phyloP scores from a whole-genome alignment of 2,888 invertebrate species.

The Caenorhabditis sp. region DNA sequence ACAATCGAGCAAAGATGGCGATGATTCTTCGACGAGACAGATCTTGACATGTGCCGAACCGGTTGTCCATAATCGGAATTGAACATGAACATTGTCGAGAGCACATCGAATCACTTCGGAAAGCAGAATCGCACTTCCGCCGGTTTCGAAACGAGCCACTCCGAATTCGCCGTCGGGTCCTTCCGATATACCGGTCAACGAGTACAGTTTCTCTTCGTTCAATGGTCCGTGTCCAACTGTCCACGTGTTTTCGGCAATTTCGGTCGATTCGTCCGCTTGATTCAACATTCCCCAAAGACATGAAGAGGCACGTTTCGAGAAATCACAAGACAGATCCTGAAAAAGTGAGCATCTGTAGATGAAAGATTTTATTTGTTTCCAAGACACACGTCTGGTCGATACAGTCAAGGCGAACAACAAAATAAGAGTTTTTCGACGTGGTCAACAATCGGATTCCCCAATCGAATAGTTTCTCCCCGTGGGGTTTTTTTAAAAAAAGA shows the following conservation, averaged over 20 bases:
- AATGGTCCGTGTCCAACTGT: constrained; percentile 64
- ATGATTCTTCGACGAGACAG: constrained; percentile 56
- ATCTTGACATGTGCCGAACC: constrained; percentile 54
- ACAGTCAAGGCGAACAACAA: too few relatives aligned
- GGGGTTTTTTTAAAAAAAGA: too few relatives aligned
- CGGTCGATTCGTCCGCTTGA: constrained; percentile 38
- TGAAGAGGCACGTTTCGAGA: constrained; percentile 61
- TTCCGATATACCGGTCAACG: constrained; percentile 56
- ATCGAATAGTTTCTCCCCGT: too few relatives aligned
- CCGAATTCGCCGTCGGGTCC: constrained; percentile 63
- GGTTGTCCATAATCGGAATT: constrained; percentile 54
- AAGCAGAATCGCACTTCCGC: constrained; percentile 51
- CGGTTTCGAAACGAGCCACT: constrained; percentile 57
- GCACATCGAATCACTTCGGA: constrained; percentile 57
- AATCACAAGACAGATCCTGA: constrained; percentile 65
- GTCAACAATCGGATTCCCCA: too few relatives aligned
- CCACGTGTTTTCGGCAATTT: constrained; percentile 53
- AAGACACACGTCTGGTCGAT: not conserved
- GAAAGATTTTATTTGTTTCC: not conserved
- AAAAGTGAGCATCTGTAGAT: constrained; percentile 7
- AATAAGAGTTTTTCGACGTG: too few relatives aligned
- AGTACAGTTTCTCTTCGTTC: constrained; percentile 62
- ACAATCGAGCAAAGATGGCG: constrained; percentile 56
- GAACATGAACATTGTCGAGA: constrained; percentile 46
- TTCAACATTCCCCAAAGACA: constrained; percentile 63